Base-by-base conservation (phyloP, 2,888 invertebrate genomes). In the Fissipunctia ypsillon region DNA sequence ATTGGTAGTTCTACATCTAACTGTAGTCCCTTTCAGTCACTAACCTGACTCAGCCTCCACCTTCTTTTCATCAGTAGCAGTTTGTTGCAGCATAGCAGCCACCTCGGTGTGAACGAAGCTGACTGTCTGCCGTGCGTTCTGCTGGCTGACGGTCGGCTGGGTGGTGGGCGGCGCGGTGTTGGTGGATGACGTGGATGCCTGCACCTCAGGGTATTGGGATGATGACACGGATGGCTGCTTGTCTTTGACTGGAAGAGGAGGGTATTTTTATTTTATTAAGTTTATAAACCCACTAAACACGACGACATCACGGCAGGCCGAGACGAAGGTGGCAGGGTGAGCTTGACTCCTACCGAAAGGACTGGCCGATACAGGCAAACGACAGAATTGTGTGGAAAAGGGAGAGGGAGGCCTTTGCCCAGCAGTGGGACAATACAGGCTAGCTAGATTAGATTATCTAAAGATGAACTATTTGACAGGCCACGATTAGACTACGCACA, bases 31-130 rank as follows among this genome's bases (percentile, higher is more conserved):
- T 25, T 25, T 16, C 25, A 25, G 14, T 54, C 16, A 28, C 68
- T 68, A 16, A 87, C 88, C 88, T 60, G 74, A 43, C 19, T 63
- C 76, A 4, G 50, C 14, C 1, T 77, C 78, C 7, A 28, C 9
- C 0, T 50, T 63, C 2, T 28, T 5, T 6, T 56, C 69, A 0
- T 73, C 66, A 0, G 41, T 0, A 0, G 61, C 48, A 0, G 68
- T 54, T 2, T 76, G 54, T 2, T 76, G 38, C 16, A 69, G 54
- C 16, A 76, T 68, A n/a, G 74, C 80, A 5, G 88, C 73, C 0
- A 89, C 87, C 63, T 95, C 95, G 0, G 93, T 69, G 67, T 93
- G 91, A 2, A 95, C 77, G 14, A 95, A 81, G 71, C 79, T 91
- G 0, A 84, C 84, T 0, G 95, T 94, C 68, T 94, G 92, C 45